Conservation (phyloP, 92 coral and sea anemone genomes). For the Palythoa grandis region DNA sequence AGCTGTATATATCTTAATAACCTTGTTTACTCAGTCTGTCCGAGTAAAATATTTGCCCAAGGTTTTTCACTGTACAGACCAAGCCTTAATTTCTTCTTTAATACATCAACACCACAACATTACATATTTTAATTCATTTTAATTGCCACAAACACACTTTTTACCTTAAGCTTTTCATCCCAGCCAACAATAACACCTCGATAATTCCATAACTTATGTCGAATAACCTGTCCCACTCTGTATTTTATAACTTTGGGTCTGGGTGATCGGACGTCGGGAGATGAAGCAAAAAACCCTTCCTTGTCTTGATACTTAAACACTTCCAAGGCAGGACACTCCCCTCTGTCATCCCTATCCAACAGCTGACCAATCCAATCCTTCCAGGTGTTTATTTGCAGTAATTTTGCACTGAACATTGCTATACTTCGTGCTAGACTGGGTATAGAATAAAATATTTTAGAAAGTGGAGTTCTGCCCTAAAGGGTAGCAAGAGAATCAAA, state of each 20-base stretch:
- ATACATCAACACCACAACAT: too few species aligned
- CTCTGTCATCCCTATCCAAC: conserved; percentile 69
- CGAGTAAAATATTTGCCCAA: too few species aligned
- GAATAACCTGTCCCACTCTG: conserved; percentile 88
- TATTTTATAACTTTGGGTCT: conserved; percentile 76
- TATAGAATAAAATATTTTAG: not conserved
- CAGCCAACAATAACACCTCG: conserved; percentile 96
- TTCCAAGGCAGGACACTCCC: conserved; percentile 92
- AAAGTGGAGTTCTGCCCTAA: too few species aligned
- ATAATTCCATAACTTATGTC: conserved; percentile 85
- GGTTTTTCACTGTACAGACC: too few species aligned
- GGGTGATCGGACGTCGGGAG: conserved; percentile 76
- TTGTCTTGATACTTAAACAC: conserved; percentile 76
- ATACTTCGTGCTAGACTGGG: conserved; percentile 21
- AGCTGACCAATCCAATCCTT: conserved; percentile 74
- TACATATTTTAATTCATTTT: not conserved
- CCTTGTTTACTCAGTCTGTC: too few species aligned
- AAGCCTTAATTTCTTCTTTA: too few species aligned
- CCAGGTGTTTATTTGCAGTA: conserved; percentile 78
- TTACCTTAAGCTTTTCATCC: conserved; percentile 90
- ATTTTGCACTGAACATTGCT: conserved; percentile 37
- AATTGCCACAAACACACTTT: not conserved
- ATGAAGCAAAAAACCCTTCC: conserved; percentile 79
- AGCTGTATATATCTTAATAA: too few species aligned
- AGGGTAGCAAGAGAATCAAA: too few species aligned